Base-by-base conservation (phyloP, 1,140 invertebrate species). In the Ericerus pela region DNA sequence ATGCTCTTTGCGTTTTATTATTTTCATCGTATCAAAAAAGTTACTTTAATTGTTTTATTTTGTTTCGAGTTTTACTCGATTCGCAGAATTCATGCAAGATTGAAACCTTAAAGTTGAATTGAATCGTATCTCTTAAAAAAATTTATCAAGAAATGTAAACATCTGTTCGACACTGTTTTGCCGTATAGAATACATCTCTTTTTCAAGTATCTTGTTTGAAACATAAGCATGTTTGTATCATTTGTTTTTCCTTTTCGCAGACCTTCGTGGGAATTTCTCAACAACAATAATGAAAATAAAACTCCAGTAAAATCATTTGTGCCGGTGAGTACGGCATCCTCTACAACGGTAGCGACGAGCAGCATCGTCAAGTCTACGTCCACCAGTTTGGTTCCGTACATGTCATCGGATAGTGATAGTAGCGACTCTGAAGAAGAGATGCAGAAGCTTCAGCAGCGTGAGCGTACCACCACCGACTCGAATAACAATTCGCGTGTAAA, bases 301-400 rank as follows among this genome's bases (percentile, higher is more conserved):
- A 33, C 8, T 33, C n/a, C n/a, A 33, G n/a, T 8, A 8, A 10
- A 10, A 33, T 10, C 8, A 33, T n/a, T n/a, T 10, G 31, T 33
- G n/a, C 31, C 31, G n/a, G 31, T 8, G n/a, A 33, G n/a, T 10
- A 33, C 8, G n/a, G 31, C 8, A 33, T 10, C n/a, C 8, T 20
- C 8, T 29, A 8, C 10, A 54, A 24, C 33, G 14, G 29, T 18
- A 24, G 36, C 8, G 24, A 24, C 31, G 26, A 37, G n/a, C 30
- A 31, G 18, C 20, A 22, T 14, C 26, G 53, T 53, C 2, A 33
- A 29, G 1, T 20, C 38, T n/a, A 41, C 22, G 1, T 57, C 24
- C 24, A 54, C 41, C 27, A 58, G 52, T 11, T 33, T 58, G 33
- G 57, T 58, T 6, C 57, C 57, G 14, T 58, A 58, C 28, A 54